Evolutionary conservation across 2,113 vertebrate genomes (phyloP), one percentile per base, ranked within the genome.

Genomic region (Raja brachyura): DNA sequence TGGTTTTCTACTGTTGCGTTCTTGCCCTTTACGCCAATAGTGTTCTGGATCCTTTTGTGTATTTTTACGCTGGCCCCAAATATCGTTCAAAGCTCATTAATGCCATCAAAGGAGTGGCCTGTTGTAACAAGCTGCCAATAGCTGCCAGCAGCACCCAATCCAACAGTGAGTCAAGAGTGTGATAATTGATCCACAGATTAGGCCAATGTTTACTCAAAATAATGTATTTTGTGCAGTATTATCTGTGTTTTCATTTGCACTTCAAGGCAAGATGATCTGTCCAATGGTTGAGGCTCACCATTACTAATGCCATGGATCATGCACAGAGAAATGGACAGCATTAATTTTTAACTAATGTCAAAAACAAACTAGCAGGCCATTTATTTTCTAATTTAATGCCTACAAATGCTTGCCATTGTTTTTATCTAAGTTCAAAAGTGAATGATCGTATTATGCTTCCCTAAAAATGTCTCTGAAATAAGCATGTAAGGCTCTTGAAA

Each of bases 51-150:
- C 83, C 83, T 31, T 31, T 66, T 18, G 59, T 88, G 28, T 88
- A 88, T 31, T 88, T 88, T 63, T 88, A 88, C 7, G 83, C 83
- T 31, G n/a, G 59, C 59, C 63, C 83, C 14, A 88, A 88, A 31
- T 88, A 88, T 61, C 61, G 83, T 56, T 31, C 28, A 66, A 88
- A 63, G 5, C 13, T 88, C 13, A 63, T 88, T 31, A 66, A 63
- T 7, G 14, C 11, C 11, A 16, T 88, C n/a, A 88, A 66, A 63
- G 83, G 83, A 5, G 16, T 5, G 11, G 13, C 4, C 11, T 63
- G 61, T 86, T 88, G 83, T 88, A 88, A 88, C 0, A 63, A 63
- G 5, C 83, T 33, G 4, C 59, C 59, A 18, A 18, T 18, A 63
- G n/a, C n/a, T 13, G 6, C 11, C 59, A 88, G 59, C 1, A 88